A percentile compares a stretch with the other conserved stretches of the same genome.
These are phyloP conservation scores for Falco columbarius DNA, from an alignment of 2,797 vertebrate species.

Conservation along the genomic window DNA sequence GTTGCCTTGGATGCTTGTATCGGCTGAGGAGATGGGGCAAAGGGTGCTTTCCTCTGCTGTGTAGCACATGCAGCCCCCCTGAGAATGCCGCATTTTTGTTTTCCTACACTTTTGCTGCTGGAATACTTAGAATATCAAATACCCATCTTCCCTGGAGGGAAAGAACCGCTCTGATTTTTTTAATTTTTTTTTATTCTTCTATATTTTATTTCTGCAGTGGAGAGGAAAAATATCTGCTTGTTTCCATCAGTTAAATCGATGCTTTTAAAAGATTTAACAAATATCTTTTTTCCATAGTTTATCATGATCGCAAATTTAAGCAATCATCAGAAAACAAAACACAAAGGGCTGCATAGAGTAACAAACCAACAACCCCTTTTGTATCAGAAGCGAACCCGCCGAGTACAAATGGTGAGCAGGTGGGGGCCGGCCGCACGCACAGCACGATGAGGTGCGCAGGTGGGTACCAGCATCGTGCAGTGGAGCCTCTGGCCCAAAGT, in stretches of 20 bases:
- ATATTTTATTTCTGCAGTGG: not conserved
- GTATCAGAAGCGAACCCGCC: not conserved
- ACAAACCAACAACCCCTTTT: not conserved
- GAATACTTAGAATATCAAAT: constrained; percentile 8
- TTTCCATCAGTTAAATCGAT: not conserved
- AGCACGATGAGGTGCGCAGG: accelerated
- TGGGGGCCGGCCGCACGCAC: accelerated
- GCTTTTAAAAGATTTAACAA: not conserved
- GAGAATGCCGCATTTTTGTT: not conserved
- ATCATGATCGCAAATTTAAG: not conserved
- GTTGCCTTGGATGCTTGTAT: accelerated
- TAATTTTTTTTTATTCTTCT: not conserved
- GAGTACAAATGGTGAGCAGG: no score
- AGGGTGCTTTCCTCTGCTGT: not conserved
- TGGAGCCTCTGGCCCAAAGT: not conserved
- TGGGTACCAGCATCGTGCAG: not conserved
- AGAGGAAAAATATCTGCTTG: not conserved
- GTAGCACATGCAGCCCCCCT: accelerated
- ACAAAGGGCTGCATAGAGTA: accelerated
- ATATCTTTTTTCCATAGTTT: not conserved
- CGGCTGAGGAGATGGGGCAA: not conserved
- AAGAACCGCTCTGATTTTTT: not conserved
- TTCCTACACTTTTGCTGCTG: not conserved
- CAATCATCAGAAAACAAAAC: not conserved
- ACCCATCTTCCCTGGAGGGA: not conserved